These are phyloP conservation scores for Cephus pygmeus DNA, from an alignment of 2,888 invertebrate species.

Conservation along the genomic window DNA sequence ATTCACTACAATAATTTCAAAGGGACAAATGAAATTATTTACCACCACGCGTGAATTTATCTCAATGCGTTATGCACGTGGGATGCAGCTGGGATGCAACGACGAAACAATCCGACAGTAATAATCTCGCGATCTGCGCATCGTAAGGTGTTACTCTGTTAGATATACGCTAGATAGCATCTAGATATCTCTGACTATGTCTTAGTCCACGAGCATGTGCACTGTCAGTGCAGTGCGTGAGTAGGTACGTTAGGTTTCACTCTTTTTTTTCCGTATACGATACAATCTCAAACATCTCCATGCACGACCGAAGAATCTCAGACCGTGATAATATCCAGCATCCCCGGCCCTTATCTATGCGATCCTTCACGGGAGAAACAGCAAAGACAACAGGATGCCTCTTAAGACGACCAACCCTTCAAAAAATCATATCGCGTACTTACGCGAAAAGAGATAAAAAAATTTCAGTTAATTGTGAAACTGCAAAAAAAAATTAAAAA, in stretches of 20 bases:
- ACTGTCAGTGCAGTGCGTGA: background rate
- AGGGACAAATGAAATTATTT: background rate
- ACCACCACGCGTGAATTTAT: background rate
- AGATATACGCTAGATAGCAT: slow-evolving; percentile 40
- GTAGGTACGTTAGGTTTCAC: slow-evolving; percentile 27
- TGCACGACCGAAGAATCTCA: slow-evolving; percentile 16
- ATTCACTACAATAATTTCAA: background rate
- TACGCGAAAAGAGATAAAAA: background rate
- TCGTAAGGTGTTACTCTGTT: slow-evolving; percentile 28
- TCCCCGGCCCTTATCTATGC: slow-evolving; percentile 12
- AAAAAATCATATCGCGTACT: background rate
- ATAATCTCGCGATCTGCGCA: slow-evolving; percentile 22
- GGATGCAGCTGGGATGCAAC: background rate
- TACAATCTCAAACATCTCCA: slow-evolving; percentile 47
- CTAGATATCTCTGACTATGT: slow-evolving; percentile 37
- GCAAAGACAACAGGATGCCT: background rate
- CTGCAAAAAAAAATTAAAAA: background rate
- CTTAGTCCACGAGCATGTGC: slow-evolving; percentile 22
- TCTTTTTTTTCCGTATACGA: slow-evolving; percentile 25
- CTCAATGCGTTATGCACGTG: background rate
- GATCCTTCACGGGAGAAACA: background rate
- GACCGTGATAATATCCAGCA: slow-evolving; percentile 18
- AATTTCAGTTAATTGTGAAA: background rate
- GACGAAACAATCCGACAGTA: background rate
- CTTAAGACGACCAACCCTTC: background rate